phyloP scores from a whole-genome alignment of 2,888 invertebrate species.

The Metalampra italica region DNA sequence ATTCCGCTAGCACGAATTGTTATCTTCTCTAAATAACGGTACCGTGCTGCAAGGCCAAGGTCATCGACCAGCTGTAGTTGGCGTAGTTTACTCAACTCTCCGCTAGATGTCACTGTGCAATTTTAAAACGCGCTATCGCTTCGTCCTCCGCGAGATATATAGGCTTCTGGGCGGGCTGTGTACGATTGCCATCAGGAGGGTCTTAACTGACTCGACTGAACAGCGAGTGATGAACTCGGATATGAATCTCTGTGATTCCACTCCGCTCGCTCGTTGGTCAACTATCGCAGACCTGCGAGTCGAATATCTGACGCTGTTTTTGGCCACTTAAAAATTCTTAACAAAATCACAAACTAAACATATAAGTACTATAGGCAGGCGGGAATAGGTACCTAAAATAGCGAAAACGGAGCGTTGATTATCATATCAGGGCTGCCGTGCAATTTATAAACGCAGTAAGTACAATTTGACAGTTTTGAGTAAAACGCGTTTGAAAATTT shows the following conservation, averaged over 20 bases:
- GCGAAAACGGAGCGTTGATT: no score
- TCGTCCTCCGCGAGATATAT: conserved; percentile 9
- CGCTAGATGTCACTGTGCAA: conserved; percentile 32
- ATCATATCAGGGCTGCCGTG: no score
- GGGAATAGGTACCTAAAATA: no score
- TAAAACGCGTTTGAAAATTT: no score
- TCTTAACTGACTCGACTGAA: conserved; percentile 78
- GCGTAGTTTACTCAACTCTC: conserved; percentile 6
- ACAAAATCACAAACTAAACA: no score
- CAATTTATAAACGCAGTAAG: no score
- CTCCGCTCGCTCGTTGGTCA: conserved; percentile 55
- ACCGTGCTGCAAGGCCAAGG: conserved; percentile 34
- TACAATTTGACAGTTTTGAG: no score
- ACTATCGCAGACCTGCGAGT: conserved; percentile 60
- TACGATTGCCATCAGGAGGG: conserved; percentile 43
- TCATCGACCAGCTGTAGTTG: conserved; percentile 23
- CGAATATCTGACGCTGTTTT: conserved; percentile 65
- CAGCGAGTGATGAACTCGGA: conserved; percentile 71
- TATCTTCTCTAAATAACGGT: conserved; percentile 35
- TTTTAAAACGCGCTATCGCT: conserved; percentile 30
- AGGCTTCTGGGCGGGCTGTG: background rate
- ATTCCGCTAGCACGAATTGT: conserved; percentile 6
- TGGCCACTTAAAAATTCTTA: conserved; percentile 29
- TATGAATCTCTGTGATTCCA: conserved; percentile 56
- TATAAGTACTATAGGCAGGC: no score